Evolutionary conservation across 2,113 vertebrate genomes (phyloP), one percentile per base, ranked within the genome.

Genomic region (Pedionomus torquatus): DNA sequence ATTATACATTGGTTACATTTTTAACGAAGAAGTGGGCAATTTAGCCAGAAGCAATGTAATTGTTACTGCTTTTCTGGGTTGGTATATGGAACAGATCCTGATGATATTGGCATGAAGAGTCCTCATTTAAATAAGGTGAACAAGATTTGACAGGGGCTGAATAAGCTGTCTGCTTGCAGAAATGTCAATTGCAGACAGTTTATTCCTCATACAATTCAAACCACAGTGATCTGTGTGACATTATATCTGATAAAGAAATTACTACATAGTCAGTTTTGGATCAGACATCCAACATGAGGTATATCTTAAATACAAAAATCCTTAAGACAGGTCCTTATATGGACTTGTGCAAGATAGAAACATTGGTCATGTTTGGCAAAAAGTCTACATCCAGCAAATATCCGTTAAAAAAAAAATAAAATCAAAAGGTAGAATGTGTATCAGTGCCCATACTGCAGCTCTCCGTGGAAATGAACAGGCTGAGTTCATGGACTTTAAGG

Each of bases 221-320:
- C 60, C 70, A 79, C 66, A 41, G 64, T 4, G 17, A 71, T 91
- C 80, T 43, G 7, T 35, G 43, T 52, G 92, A 77, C 77, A 43
- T 15, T 75, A 13, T 31, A 92, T 92, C 95, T 96, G 93, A 96
- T 93, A 92, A 83, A 91, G 68, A 83, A 64, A 97, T 89, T n/a
- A 79, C 84, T 89, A 55, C 65, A 51, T 25, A 74, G 60, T 48
- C 21, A 64, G 63, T 93, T 94, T 87, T 82, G 17, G 68, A 94
- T 81, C 85, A 71, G 63, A 55, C 68, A 46, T 71, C 55, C 91
- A 84, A 82, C 46, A 48, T 3, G 7, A 90, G 30, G 51, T 46
- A 69, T 58, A 69, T 82, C 30, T 41, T 28, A 88, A 70, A 74
- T 33, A 74, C 18, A 79, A 57, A 92, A 91, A 83, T 60, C 80